Conservation (phyloP, 2,797 vertebrate species). For the Mus caroli region DNA sequence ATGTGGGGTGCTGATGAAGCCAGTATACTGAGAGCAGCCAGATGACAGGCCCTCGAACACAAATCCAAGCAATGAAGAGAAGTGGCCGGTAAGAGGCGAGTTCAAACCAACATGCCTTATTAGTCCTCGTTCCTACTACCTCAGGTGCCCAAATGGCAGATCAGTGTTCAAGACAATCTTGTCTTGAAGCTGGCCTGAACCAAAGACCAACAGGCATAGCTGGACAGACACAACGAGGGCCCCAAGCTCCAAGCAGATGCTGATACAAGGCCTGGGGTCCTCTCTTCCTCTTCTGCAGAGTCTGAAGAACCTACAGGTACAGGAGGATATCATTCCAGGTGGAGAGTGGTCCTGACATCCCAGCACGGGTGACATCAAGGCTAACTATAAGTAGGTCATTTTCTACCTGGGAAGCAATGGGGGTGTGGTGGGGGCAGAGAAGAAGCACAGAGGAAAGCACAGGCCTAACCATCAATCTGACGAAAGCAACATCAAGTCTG, state of each 20-base stretch:
- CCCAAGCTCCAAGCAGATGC: neutral
- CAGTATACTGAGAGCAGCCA: neutral
- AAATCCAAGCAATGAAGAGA: neutral
- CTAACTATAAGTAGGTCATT: neutral
- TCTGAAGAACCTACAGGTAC: neutral
- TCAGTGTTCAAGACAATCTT: neutral
- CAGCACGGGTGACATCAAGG: neutral
- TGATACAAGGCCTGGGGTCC: neutral
- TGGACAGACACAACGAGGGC: neutral
- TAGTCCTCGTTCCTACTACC: neutral
- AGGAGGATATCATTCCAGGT: neutral
- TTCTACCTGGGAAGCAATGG: neutral
- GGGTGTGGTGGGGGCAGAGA: fast-evolving
- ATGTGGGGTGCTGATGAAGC: neutral
- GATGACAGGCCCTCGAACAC: neutral
- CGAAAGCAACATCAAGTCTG: neutral
- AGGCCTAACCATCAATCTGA: neutral
- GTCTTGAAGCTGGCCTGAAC: neutral
- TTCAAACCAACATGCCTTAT: neutral
- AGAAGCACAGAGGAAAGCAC: neutral
- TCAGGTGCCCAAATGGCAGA: neutral
- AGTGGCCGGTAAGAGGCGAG: neutral
- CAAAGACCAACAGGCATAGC: neutral
- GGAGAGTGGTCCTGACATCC: neutral
- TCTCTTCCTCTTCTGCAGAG: neutral